phyloP scores from a whole-genome alignment of 2,797 vertebrate species.

The Cuniculus paca region DNA sequence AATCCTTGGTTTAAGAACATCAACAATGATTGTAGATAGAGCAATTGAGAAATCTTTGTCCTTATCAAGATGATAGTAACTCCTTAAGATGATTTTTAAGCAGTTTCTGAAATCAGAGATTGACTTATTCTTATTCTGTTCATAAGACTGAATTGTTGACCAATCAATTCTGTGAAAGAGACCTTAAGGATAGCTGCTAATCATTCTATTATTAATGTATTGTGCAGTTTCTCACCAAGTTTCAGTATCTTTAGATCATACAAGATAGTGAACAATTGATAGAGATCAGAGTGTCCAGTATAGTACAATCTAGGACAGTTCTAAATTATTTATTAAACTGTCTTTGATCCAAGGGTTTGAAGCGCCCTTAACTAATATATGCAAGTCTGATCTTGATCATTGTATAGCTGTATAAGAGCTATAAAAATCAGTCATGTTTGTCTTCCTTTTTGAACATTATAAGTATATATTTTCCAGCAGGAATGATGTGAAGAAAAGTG shows the following conservation, averaged over 20 bases:
- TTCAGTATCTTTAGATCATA: not conserved
- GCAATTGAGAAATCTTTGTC: not conserved
- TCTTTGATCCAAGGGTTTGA: not conserved
- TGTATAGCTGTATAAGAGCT: not conserved
- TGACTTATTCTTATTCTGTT: not conserved
- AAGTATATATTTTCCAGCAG: not conserved
- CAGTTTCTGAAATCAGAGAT: slow-evolving; percentile 21
- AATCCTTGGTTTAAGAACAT: not conserved
- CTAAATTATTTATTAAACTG: not conserved
- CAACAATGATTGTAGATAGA: not conserved
- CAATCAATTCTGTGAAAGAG: not conserved
- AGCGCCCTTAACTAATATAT: not conserved
- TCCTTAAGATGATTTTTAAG: not conserved
- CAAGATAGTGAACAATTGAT: not conserved
- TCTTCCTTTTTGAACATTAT: too few relatives aligned
- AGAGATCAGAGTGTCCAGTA: not conserved
- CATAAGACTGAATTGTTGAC: not conserved
- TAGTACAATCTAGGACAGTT: not conserved
- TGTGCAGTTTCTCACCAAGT: not conserved
- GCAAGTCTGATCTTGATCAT: not conserved
- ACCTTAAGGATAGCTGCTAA: not conserved
- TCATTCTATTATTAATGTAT: not conserved
- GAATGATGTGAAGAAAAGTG: not conserved
- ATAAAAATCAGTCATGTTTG: not conserved
- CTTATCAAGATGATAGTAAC: not conserved